Evolutionary conservation across 2,888 invertebrate species (phyloP).

Genomic region (Dryobota labecula): DNA sequence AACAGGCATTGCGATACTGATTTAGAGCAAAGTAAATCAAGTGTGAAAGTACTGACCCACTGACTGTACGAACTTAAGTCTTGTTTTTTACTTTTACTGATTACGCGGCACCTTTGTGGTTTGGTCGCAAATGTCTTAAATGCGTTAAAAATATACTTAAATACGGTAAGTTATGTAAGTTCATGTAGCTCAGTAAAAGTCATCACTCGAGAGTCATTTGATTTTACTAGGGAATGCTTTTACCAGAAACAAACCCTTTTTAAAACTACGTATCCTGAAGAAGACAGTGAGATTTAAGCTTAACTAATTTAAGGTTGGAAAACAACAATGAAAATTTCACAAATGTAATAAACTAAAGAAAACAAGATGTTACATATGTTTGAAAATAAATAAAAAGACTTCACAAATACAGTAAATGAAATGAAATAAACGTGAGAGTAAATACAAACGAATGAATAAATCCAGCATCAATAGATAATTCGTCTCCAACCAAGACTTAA

Average conservation of each 20-base stretch:
- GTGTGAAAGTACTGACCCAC: slow-evolving; percentile 74
- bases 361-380: not conserved
- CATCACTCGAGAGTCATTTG: not conserved
- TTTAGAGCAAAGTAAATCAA: slow-evolving; percentile 73
- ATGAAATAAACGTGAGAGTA: not conserved
- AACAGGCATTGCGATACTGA: slow-evolving; percentile 71
- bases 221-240: slow-evolving; percentile 47
- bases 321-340: not conserved
- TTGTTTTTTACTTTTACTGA: slow-evolving; percentile 43
- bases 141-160: slow-evolving; percentile 39
- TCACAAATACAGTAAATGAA: not conserved
- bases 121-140: slow-evolving; percentile 30
- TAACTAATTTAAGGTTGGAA: no score
- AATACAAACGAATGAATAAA: not conserved
- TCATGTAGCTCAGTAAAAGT: slow-evolving; percentile 28
- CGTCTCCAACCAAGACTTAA: slow-evolving; percentile 30
- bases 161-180: slow-evolving; percentile 37
- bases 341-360: no score
- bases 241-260: not conserved
- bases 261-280: not conserved
- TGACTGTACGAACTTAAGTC: slow-evolving; percentile 46
- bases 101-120: slow-evolving; percentile 31
- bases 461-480: slow-evolving; percentile 28
- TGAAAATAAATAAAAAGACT: not conserved
- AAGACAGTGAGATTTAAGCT: not conserved